These are phyloP conservation scores for Promerops cafer DNA, from an alignment of 2,113 vertebrate species.

Conservation along the genomic window DNA sequence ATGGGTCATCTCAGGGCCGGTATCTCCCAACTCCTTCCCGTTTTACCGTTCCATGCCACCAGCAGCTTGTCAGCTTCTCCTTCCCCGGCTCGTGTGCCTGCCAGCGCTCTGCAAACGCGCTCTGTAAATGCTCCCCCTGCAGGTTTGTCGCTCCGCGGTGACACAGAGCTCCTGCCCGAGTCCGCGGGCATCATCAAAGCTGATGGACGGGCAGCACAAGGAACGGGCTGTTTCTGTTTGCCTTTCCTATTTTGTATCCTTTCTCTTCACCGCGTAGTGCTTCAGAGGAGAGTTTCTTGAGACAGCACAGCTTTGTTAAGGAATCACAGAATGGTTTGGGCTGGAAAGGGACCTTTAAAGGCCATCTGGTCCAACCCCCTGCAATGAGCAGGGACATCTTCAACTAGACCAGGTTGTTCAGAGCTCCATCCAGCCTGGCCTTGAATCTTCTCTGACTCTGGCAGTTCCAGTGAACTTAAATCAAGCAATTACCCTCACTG, in stretches of 20 bases:
- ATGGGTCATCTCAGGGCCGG: constrained; percentile 19
- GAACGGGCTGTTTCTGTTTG: background rate
- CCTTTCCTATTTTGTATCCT: background rate
- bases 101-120: background rate
- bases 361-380: background rate
- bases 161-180: background rate
- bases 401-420: background rate
- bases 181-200: background rate
- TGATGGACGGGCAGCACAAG: background rate
- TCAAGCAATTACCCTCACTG: background rate
- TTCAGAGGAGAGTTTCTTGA: background rate
- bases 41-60: background rate
- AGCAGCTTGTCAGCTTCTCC: constrained; percentile 13
- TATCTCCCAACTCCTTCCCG: background rate
- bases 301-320: background rate
- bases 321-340: background rate
- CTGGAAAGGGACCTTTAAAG: background rate
- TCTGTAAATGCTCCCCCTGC: background rate
- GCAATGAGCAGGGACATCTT: background rate
- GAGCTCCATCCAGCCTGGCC: background rate
- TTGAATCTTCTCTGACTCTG: background rate
- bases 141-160: background rate
- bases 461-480: background rate
- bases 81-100: background rate
- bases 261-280: background rate